Conservation (phyloP, 2,113 vertebrate genomes). For the Microtus ochrogaster region DNA sequence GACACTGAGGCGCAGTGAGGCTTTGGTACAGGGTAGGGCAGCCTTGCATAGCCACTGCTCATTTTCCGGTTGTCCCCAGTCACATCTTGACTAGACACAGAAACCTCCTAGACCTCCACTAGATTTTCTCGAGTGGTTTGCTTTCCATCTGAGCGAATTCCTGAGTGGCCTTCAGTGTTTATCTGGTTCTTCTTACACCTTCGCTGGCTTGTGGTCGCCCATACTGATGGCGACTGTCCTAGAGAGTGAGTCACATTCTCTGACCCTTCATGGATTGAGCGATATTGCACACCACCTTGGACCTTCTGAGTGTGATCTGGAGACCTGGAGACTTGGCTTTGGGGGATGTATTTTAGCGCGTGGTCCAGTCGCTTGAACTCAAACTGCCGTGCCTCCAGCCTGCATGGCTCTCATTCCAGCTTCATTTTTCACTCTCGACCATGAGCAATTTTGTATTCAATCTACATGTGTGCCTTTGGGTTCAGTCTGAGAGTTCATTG, state of each 20-base stretch:
- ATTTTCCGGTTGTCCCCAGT: not conserved
- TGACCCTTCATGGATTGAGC: not conserved
- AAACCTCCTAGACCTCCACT: not conserved
- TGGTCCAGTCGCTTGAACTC: not conserved
- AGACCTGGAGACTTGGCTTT: constrained; percentile 19
- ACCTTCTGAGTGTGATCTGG: not conserved
- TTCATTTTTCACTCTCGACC: not conserved
- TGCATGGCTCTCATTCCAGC: not conserved
- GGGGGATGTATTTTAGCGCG: not conserved
- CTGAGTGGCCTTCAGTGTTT: not conserved
- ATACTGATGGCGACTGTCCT: not conserved
- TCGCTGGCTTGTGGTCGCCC: not conserved
- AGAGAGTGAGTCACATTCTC: constrained; percentile 8
- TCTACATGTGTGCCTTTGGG: not conserved
- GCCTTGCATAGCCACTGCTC: not conserved
- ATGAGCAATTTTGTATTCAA: not conserved
- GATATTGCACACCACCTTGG: not conserved
- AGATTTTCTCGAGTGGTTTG: not conserved
- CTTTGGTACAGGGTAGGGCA: not conserved
- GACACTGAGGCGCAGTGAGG: not conserved
- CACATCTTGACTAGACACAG: not conserved
- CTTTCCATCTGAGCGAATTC: not conserved
- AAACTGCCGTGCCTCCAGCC: not conserved
- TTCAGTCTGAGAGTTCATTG: not conserved
- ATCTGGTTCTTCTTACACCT: not conserved